Evolutionary conservation across 1,140 invertebrate species (phyloP), one percentile per base, ranked within the genome.

Genomic region (Leptinotarsa defecta): DNA sequence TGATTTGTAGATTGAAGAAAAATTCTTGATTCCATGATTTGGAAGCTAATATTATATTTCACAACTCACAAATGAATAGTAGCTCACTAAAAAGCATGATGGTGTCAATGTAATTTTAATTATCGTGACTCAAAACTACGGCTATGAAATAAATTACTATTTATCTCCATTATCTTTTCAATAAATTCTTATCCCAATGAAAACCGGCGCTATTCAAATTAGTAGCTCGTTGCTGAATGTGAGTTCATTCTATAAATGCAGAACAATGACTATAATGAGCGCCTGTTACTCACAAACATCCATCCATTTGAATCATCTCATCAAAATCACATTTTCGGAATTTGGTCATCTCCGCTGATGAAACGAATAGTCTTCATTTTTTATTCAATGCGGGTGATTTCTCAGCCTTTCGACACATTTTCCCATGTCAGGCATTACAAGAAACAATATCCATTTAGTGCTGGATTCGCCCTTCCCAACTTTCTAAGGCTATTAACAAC

Each of bases 261-360:
- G 34, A 15, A 57, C 15, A 57, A 3, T 19, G 6, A 57, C 52
- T n/a, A 15, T 19, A 57, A 57, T n/a, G 3, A 57, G 52, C n/a
- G 34, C n/a, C 13, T 57, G 13, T 57, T n/a, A 57, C n/a, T 19
- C 52, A 19, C 17, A 57, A 57, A 4, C 15, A 57, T 19, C 52
- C 17, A 57, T 57, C 3, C 52, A 19, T 15, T n/a, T n/a, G 3
- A 57, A 57, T 57, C n/a, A 57, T 57, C 68, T 11, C n/a, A 70
- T 70, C 68, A 70, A 70, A 70, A 70, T 49, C 68, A 52, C 68
- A 70, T 70, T 70, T 49, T 4, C 48, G 19, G 68, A 70, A 70
- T 49, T 67, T 15, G 22, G 19, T 24, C 64, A 17, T 67, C 63
- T 13, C 3, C 19, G 19, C 63, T 19, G 19, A 64, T 22, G 63